phyloP scores from a whole-genome alignment of 2,797 vertebrate genomes.

The Enteromius trimaculatus region DNA sequence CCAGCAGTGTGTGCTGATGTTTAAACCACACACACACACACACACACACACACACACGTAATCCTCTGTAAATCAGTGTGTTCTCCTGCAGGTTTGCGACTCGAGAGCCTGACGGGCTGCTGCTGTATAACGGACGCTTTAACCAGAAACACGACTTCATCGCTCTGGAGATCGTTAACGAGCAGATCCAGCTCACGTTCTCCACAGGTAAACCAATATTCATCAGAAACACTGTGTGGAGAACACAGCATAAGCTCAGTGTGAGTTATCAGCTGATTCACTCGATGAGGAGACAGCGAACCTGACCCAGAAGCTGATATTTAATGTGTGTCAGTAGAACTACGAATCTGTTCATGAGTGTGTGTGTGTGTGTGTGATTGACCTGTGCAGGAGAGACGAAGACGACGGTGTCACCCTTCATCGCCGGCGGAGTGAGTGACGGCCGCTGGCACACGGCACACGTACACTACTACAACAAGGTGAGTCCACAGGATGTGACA shows the following conservation, averaged over 20 bases:
- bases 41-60: too few species aligned
- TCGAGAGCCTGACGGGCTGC: conserved; percentile 84
- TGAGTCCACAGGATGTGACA: conserved; percentile 61
- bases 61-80: background rate
- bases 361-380: conserved; percentile 2
- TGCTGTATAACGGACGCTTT: conserved; percentile 95
- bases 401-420: conserved; percentile 86
- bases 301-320: background rate
- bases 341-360: background rate
- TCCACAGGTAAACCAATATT: conserved; percentile 80
- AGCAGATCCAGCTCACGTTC: conserved; percentile 93
- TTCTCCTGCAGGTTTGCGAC: conserved; percentile 86
- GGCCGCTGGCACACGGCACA: conserved; percentile 93
- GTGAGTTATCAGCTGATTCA: too few species aligned
- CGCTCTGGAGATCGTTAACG: conserved; percentile 89
- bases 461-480: conserved; percentile 95
- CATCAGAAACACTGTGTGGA: background rate
- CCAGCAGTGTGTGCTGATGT: background rate
- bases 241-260: background rate
- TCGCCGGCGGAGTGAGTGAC: conserved; percentile 89
- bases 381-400: conserved; percentile 85
- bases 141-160: conserved; percentile 96
- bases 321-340: background rate
- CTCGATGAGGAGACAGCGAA: background rate
- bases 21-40: background rate